Conservation (phyloP, 2,888 invertebrate species). For the Nipponacmea schrenckii region DNA sequence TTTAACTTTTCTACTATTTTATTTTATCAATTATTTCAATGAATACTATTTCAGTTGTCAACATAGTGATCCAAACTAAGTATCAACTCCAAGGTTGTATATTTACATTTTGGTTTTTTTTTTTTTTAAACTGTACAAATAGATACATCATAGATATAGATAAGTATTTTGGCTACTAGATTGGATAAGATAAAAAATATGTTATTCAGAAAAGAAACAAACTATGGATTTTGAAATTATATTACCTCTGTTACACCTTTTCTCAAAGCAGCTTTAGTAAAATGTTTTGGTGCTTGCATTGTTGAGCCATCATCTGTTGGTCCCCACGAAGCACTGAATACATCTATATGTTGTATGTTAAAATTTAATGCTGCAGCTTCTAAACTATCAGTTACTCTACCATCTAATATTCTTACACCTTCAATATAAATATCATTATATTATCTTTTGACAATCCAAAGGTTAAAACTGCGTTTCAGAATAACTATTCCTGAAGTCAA, state of each 20-base stretch:
- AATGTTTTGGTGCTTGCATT: conserved; percentile 85
- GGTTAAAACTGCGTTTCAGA: background rate
- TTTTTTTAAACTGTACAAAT: too few relatives aligned
- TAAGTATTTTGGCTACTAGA: too few relatives aligned
- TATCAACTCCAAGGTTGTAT: too few relatives aligned
- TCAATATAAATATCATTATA: conserved; percentile 1
- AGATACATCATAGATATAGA: too few relatives aligned
- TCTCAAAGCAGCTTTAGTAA: conserved; percentile 80
- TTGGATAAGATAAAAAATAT: too few relatives aligned
- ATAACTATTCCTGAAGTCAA: background rate
- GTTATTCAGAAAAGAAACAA: too few relatives aligned
- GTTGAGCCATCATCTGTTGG: conserved; percentile 89
- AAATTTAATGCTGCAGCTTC: conserved; percentile 62
- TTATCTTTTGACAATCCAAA: background rate
- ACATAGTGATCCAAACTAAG: too few relatives aligned
- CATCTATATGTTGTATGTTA: conserved; percentile 57
- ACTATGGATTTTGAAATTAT: background rate
- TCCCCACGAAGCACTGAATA: conserved; percentile 72
- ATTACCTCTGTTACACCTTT: conserved; percentile 78
- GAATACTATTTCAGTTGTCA: too few relatives aligned
- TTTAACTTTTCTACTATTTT: too few relatives aligned
- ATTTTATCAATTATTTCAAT: too few relatives aligned
- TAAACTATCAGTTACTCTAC: conserved; percentile 62
- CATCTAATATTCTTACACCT: conserved; percentile 66
- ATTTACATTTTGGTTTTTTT: too few relatives aligned